Conservation (phyloP, 2,888 invertebrate species). For the Agrotis puta region DNA sequence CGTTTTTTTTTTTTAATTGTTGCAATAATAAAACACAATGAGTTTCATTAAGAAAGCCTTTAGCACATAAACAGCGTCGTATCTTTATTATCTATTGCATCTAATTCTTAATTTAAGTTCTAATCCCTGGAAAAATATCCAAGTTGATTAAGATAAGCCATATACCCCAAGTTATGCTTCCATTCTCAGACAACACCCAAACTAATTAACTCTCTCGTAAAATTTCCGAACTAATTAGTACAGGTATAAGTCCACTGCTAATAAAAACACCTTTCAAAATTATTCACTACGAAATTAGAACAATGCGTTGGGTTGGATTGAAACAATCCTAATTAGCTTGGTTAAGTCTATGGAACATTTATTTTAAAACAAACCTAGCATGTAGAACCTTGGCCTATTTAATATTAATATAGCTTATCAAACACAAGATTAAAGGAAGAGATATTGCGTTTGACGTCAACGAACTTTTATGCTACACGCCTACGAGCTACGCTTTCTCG, state of each 20-base stretch:
- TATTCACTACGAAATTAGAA: constrained; percentile 51
- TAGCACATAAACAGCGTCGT: background rate
- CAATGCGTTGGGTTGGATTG: constrained; percentile 38
- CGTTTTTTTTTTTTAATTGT: too few relatives aligned
- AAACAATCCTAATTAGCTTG: constrained; percentile 52
- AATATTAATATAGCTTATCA: constrained; percentile 4
- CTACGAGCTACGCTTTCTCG: constrained; percentile 53
- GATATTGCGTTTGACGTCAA: constrained; percentile 32
- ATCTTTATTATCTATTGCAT: constrained; percentile 3
- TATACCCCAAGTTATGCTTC: constrained; percentile 44
- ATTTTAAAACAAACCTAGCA: constrained; percentile 15
- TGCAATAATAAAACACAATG: background rate
- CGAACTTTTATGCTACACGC: constrained; percentile 52
- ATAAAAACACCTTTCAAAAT: constrained; percentile 58
- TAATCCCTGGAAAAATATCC: constrained; percentile 39
- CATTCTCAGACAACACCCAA: constrained; percentile 54
- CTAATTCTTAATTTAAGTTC: constrained; percentile 44
- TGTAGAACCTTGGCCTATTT: constrained; percentile 25
- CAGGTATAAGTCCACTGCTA: constrained; percentile 55
- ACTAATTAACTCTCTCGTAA: constrained; percentile 52
- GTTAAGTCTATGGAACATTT: constrained; percentile 30
- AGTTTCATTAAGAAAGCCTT: background rate
- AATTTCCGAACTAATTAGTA: constrained; percentile 59
- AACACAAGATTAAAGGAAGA: constrained; percentile 26
- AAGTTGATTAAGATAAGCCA: constrained; percentile 53